phyloP scores from a whole-genome alignment of 2,797 vertebrate genomes.

The Enteromius radiatus region DNA sequence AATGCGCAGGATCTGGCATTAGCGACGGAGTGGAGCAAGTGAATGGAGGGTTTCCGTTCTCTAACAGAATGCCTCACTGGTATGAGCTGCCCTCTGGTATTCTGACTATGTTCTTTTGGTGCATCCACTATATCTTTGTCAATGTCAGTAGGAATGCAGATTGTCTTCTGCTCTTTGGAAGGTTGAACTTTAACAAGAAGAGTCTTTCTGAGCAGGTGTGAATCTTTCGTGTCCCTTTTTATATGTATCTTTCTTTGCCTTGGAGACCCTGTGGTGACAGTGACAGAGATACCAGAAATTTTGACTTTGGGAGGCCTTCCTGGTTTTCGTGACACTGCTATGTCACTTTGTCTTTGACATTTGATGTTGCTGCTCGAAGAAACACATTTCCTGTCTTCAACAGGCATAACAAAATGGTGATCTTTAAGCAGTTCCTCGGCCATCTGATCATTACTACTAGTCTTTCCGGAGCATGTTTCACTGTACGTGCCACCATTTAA shows the following conservation, averaged over 20 bases:
- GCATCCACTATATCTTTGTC: conserved; percentile 8
- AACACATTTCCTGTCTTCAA: conserved; percentile 77
- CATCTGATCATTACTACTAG: conserved; percentile 57
- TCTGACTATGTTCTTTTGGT: conserved; percentile 9
- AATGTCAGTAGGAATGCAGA: conserved; percentile 66
- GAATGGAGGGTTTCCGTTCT: conserved; percentile 86
- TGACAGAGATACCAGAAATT: conserved; percentile 94
- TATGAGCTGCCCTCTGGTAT: conserved; percentile 56
- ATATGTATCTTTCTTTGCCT: conserved; percentile 89
- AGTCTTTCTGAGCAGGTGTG: conserved; percentile 47
- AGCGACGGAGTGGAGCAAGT: conserved; percentile 88
- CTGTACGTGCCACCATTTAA: conserved; percentile 65
- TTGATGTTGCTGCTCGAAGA: conserved; percentile 81
- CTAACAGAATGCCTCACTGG: conserved; percentile 85
- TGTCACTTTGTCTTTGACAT: conserved; percentile 79
- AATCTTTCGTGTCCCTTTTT: conserved; percentile 75
- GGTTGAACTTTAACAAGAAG: conserved; percentile 66
- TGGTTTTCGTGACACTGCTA: conserved; percentile 83
- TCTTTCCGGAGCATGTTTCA: conserved; percentile 52
- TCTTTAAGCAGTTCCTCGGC: conserved; percentile 68
- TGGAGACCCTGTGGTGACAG: conserved; percentile 87
- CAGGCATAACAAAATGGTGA: conserved; percentile 79
- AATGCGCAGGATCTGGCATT: conserved; percentile 83
- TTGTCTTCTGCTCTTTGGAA: conserved; percentile 74
- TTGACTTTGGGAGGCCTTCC: conserved; percentile 94